Evolutionary conservation across 2,797 vertebrate genomes (phyloP), one percentile per base, ranked within the genome.

Genomic region (Peromyscus melanophrys): DNA sequence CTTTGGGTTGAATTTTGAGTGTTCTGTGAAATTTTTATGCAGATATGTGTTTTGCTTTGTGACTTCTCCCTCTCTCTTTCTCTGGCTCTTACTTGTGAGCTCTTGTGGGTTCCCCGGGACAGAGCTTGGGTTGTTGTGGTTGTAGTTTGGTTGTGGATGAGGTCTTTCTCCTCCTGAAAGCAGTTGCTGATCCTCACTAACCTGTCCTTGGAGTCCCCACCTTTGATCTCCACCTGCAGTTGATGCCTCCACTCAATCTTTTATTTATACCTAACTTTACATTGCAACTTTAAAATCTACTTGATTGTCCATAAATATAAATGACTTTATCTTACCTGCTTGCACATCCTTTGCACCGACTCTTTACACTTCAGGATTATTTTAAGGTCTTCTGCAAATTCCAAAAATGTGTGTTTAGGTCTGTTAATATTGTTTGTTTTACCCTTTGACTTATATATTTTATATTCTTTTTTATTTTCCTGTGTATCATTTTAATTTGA

Each of bases 91-190:
- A 2, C 43, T 23, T 31, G 40, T 75, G 23, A 19, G 10, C 27
- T 2, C 37, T 37, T 52, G 46, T 7, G 6, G 4, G 4, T 2
- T 4, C 5, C 65, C 29, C 11, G 31, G 10, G 49, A 59, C 21
- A 81, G 4, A 21, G n/a, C 31, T 31, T 14, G 57, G 4, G 14
- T 49, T 2, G 0, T 2, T 8, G 0, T 52, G 10, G n/a, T 63
- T 67, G 43, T 25, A 10, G 27, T n/a, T 69, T 23, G 34, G 29
- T n/a, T 82, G 55, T 73, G 31, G 7, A 27, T 73, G 37, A 31
- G 37, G 29, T n/a, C 21, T 19, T 87, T 86, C 89, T 43, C 34
- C 71, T 11, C 61, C 29, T 43, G 29, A 57, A 5, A 40, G 9
- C 6, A 27, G 6, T 6, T 57, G 23, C 29, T 23, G 31, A 52